Conservation (phyloP, 2,113 vertebrate species). For the rat (Rattus norvegicus) region DNA sequence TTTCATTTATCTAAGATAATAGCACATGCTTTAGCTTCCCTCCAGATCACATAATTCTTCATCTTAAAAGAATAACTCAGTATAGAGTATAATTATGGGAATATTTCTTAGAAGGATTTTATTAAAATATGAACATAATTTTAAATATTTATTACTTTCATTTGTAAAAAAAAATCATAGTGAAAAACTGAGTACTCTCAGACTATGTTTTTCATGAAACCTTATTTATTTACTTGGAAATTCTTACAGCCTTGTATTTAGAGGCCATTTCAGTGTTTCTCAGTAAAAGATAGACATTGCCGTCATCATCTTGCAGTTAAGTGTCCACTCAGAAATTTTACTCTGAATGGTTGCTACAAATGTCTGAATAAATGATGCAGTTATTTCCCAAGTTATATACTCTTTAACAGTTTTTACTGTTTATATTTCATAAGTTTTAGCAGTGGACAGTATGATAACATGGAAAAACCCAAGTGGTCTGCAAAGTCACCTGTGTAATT, state of each 20-base stretch:
- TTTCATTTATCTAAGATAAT: background rate
- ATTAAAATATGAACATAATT: background rate
- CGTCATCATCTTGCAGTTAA: background rate
- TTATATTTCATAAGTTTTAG: background rate
- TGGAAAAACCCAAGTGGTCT: background rate
- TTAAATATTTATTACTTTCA: background rate
- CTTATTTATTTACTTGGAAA: background rate
- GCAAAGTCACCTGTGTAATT: background rate
- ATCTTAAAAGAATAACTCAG: background rate
- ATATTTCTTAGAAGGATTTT: background rate
- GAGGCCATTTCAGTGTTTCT: background rate
- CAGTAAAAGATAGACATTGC: background rate
- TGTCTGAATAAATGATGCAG: background rate
- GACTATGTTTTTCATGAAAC: background rate
- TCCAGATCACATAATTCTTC: background rate
- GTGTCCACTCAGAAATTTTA: background rate
- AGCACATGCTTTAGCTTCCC: background rate
- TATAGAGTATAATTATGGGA: background rate
- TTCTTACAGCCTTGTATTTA: background rate
- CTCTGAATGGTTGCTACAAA: background rate
- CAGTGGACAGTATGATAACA: background rate
- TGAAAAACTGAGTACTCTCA: background rate
- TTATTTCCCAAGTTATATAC: background rate
- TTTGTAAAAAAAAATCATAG: background rate
- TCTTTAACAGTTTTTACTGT: background rate